These are phyloP conservation scores for Lepidurus couesii DNA, from an alignment of 1,140 invertebrate genomes.

Conservation along the genomic window DNA sequence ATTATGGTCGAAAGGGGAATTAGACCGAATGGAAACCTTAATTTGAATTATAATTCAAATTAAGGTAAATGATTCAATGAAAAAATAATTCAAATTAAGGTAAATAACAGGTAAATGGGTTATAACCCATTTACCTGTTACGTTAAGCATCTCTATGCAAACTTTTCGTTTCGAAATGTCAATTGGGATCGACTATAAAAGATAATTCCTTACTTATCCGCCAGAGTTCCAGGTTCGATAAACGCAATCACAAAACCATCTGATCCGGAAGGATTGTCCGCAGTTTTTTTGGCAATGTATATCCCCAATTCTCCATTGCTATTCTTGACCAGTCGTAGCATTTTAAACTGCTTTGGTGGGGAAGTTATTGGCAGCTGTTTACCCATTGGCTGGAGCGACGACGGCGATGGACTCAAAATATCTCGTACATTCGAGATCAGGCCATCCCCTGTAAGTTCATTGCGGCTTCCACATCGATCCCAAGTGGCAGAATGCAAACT, in stretches of 20 bases:
- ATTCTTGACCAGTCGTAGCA: slow-evolving; percentile 61
- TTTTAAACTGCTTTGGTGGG: slow-evolving; percentile 45
- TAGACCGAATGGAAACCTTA: too few relatives aligned
- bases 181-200: too few relatives aligned
- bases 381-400: background rate
- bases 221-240: slow-evolving; percentile 68
- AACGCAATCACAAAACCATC: slow-evolving; percentile 74
- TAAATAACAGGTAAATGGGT: too few relatives aligned
- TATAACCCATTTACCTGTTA: too few relatives aligned
- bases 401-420: background rate
- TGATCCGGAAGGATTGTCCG: slow-evolving; percentile 56
- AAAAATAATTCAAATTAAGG: too few relatives aligned
- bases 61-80: too few relatives aligned
- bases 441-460: background rate
- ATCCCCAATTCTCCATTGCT: slow-evolving; percentile 70
- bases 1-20: too few relatives aligned
- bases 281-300: slow-evolving; percentile 70
- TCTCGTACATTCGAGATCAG: background rate
- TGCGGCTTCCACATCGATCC: background rate
- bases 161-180: background rate
- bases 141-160: too few relatives aligned
- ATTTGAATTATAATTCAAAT: too few relatives aligned
- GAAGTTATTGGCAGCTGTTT: background rate
- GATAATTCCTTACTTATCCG: slow-evolving; percentile 57
- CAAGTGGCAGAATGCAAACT: background rate